Evolutionary conservation across 2,888 invertebrate genomes (phyloP).

Genomic region (Polydrusus cervinus): DNA sequence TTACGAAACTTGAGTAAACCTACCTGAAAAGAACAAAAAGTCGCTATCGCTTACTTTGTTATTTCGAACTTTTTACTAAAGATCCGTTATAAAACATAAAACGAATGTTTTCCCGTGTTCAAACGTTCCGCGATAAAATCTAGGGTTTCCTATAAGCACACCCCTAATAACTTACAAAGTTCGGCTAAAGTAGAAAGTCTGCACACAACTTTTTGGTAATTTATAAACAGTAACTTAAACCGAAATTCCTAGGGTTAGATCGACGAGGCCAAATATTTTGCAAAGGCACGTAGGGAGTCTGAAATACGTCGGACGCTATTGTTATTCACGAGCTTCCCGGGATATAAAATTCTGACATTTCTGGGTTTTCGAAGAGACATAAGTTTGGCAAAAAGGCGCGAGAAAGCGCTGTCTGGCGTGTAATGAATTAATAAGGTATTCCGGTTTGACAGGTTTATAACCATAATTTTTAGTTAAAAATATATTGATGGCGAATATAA

Average conservation of each 20-base stretch:
- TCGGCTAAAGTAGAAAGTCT: slow-evolving; percentile 25
- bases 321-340: slow-evolving; percentile 58
- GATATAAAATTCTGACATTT: slow-evolving; percentile 57
- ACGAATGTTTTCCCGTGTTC: slow-evolving; percentile 19
- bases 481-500: slow-evolving; percentile 12
- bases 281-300: slow-evolving; percentile 56
- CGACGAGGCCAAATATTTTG: slow-evolving; percentile 55
- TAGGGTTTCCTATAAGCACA: slow-evolving; percentile 24
- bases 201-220: slow-evolving; percentile 43
- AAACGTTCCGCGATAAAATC: slow-evolving; percentile 17
- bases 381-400: slow-evolving; percentile 37
- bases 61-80: slow-evolving; percentile 16
- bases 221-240: slow-evolving; percentile 44
- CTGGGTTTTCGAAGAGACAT: slow-evolving; percentile 34
- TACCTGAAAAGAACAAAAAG: slow-evolving; percentile 4
- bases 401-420: slow-evolving; percentile 19
- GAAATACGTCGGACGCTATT: slow-evolving; percentile 56
- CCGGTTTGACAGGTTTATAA: slow-evolving; percentile 43
- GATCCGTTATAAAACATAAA: slow-evolving; percentile 17
- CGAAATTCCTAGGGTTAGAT: slow-evolving; percentile 35
- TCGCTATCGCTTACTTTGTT: slow-evolving; percentile 20
- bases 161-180: slow-evolving; percentile 39
- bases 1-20: slow-evolving; percentile 2
- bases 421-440: slow-evolving; percentile 44
- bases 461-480: slow-evolving; percentile 13